Evolutionary conservation across 2,888 invertebrate genomes (phyloP).

Genomic region (Oxytorus armatus): DNA sequence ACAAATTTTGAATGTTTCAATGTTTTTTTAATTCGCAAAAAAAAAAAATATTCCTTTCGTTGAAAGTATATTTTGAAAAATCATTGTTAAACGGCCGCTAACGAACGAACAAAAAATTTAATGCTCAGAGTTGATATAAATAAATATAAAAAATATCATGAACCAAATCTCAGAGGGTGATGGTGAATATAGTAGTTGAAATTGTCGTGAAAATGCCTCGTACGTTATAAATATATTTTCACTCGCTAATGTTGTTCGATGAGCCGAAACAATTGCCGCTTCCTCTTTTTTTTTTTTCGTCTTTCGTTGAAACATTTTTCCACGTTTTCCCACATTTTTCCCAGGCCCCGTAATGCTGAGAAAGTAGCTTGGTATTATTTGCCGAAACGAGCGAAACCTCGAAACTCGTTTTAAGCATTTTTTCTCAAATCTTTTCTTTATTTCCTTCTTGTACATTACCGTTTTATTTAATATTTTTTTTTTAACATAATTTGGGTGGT

Average conservation of each 20-base stretch:
- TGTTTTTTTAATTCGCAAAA: no score
- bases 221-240: not conserved
- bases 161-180: no score
- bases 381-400: conserved; percentile 14
- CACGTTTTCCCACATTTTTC: conserved; percentile 11
- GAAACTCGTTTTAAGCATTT: conserved; percentile 1
- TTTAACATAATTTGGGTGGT: conserved; percentile 27
- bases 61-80: no score
- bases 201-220: not conserved
- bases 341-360: conserved; percentile 34
- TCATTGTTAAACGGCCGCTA: no score
- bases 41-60: no score
- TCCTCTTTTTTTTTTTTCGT: not conserved
- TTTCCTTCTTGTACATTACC: not conserved
- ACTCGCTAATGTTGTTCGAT: conserved; percentile 8
- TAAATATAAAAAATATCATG: no score
- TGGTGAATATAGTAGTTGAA: no score
- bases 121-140: no score
- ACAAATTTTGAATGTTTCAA: no score
- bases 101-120: no score
- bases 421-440: conserved; percentile 22
- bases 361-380: conserved; percentile 25
- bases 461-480: conserved; percentile 8
- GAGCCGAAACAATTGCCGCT: conserved; percentile 4
- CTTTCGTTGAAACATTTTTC: conserved; percentile 29